These are phyloP conservation scores for Tympanoctomys barrerae DNA, from an alignment of 2,797 vertebrate species.

Conservation along the genomic window DNA sequence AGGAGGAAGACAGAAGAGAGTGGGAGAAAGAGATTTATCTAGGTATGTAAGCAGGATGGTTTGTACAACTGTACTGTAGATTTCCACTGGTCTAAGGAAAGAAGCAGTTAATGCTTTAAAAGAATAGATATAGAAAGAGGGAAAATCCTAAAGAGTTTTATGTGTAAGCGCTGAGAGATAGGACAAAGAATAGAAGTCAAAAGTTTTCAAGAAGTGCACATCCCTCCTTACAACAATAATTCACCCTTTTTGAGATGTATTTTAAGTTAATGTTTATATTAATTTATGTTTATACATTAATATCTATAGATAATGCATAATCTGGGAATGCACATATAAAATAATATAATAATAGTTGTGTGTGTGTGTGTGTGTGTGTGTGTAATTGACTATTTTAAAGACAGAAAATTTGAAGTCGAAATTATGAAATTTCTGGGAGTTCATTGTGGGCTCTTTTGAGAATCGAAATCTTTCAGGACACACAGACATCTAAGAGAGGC, in stretches of 20 bases:
- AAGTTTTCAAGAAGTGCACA: background rate
- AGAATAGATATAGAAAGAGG: background rate
- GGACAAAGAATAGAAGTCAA: background rate
- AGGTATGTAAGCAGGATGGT: too few species aligned
- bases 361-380: background rate
- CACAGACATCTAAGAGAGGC: background rate
- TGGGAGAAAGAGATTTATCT: too few species aligned
- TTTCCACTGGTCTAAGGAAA: too few species aligned
- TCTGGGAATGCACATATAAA: background rate
- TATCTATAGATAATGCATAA: background rate
- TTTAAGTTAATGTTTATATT: background rate
- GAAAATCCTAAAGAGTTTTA: background rate
- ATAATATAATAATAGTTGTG: background rate
- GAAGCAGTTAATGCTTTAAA: background rate
- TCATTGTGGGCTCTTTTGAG: background rate
- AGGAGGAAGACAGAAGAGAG: too few species aligned
- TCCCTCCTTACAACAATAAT: background rate
- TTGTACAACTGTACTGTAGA: too few species aligned
- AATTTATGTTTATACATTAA: background rate
- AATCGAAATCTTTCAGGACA: background rate
- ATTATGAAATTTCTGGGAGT: background rate
- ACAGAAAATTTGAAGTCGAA: background rate
- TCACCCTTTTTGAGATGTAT: background rate
- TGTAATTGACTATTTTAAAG: background rate
- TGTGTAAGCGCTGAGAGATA: too few species aligned